These are phyloP conservation scores for Uromys caudimaculatus DNA, from an alignment of 2,797 vertebrate species.

Conservation along the genomic window DNA sequence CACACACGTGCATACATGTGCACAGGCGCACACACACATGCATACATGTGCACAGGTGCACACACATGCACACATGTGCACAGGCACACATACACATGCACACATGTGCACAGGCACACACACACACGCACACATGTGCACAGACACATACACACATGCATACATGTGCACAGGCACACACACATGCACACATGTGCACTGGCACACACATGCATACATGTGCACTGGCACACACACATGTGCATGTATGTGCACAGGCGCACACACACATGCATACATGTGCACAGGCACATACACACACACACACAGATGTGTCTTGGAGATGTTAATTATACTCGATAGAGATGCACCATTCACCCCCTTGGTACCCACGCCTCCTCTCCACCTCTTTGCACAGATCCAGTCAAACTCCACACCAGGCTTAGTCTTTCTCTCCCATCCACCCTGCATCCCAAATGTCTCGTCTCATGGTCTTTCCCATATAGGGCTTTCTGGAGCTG, in stretches of 20 bases:
- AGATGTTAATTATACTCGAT: not conserved
- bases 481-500: not conserved
- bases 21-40: not conserved
- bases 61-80: no score
- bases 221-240: no score
- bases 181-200: no score
- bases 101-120: not conserved
- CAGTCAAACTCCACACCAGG: not conserved
- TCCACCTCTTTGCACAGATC: not conserved
- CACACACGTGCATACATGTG: no score
- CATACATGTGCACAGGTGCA: no score
- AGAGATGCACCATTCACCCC: not conserved
- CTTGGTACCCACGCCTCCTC: not conserved
- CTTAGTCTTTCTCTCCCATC: not conserved
- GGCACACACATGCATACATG: not conserved
- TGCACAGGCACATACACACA: no score
- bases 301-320: not conserved
- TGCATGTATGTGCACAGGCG: no score
- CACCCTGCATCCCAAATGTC: not conserved
- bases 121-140: not conserved
- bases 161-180: not conserved
- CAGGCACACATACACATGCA: not conserved
- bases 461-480: not conserved
- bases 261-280: not conserved
- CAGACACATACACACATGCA: not conserved